phyloP scores from a whole-genome alignment of 35 echinoderm and acorn worm genomes.

The Lytechinus variegatus region DNA sequence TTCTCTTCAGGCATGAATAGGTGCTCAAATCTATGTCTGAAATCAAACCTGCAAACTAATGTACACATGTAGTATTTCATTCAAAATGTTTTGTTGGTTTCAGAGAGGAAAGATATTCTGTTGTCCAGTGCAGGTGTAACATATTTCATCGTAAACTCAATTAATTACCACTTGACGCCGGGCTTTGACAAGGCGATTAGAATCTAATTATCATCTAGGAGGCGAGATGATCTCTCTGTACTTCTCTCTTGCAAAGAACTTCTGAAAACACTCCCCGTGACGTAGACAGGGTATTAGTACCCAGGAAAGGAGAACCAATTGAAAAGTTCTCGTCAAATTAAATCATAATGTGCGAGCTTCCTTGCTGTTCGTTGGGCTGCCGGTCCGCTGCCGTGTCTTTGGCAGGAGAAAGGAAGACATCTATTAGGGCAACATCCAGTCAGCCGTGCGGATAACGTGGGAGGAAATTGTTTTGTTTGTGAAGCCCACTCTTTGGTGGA shows the following conservation, averaged over 20 bases:
- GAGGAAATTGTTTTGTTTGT: background rate
- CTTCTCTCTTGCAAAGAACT: background rate
- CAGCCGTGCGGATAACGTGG: background rate
- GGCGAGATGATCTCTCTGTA: background rate
- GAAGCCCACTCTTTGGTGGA: background rate
- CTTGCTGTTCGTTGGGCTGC: background rate
- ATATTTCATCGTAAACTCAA: background rate
- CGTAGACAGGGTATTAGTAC: background rate
- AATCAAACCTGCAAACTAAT: too few species aligned
- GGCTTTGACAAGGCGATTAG: background rate
- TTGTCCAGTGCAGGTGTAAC: background rate
- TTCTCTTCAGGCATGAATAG: too few species aligned
- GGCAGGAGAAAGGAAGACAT: background rate
- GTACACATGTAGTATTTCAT: too few species aligned
- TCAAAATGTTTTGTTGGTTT: too few species aligned
- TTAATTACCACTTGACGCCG: background rate
- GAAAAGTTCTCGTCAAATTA: background rate
- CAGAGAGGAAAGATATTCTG: background rate
- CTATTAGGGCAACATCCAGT: background rate
- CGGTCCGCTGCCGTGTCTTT: background rate
- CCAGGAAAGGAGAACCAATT: background rate
- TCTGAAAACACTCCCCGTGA: background rate
- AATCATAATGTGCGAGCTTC: background rate
- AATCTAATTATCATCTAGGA: background rate
- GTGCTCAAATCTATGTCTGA: too few species aligned